Evolutionary conservation across 30 jellyfish, hydroid and myxozoan genomes (phyloP).

Genomic region (Hydractinia echinata): DNA sequence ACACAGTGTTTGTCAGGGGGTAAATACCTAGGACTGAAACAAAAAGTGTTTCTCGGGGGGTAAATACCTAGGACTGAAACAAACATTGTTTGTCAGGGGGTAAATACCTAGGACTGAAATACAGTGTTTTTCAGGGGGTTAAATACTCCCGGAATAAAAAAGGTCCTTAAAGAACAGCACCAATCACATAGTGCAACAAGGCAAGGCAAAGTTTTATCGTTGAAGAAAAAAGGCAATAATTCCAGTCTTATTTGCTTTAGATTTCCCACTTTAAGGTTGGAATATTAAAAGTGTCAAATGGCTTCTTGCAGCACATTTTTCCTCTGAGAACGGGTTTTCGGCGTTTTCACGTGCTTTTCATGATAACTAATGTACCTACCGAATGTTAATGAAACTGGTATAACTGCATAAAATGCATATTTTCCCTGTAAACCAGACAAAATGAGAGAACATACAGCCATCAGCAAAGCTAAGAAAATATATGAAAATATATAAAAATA

Average conservation of each 20-base stretch:
- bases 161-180: too few relatives aligned
- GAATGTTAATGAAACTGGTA: constrained; percentile 77
- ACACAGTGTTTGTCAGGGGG: background rate
- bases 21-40: constrained; percentile 44
- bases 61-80: background rate
- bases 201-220: too few relatives aligned
- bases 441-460: constrained; percentile 89
- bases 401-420: constrained; percentile 86
- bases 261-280: too few relatives aligned
- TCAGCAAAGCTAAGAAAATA: constrained; percentile 54
- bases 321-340: too few relatives aligned
- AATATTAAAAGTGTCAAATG: too few relatives aligned
- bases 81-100: background rate
- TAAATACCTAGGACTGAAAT: constrained; percentile 48
- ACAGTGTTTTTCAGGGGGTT: too few relatives aligned
- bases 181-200: too few relatives aligned
- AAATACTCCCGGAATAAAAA: too few relatives aligned
- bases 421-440: constrained; percentile 84
- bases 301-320: too few relatives aligned
- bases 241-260: too few relatives aligned
- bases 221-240: too few relatives aligned
- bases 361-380: constrained; percentile 44
- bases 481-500: background rate
- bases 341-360: too few relatives aligned
- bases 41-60: background rate